Percentiles rank a stretch among this genome's conserved stretches.
These are phyloP conservation scores for Hypotaenidia okinawae DNA, from an alignment of 2,797 vertebrate genomes.

Conservation along the genomic window DNA sequence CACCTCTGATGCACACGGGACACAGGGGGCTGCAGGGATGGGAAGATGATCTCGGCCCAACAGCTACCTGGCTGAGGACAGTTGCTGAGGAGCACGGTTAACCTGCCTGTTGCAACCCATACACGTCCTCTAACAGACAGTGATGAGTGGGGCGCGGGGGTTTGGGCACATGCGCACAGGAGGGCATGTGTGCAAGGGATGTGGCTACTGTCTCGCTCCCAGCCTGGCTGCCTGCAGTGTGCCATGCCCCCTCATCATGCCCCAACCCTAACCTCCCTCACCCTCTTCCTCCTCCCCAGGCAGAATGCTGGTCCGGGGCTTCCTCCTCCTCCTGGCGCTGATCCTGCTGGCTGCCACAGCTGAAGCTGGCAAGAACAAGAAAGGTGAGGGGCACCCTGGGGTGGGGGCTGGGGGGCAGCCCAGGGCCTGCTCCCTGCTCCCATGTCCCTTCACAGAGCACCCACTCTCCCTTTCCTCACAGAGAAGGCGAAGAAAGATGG, in stretches of 20 bases:
- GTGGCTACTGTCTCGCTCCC: background rate
- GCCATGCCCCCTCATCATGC: accelerated
- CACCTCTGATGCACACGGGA: accelerated
- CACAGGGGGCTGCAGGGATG: background rate
- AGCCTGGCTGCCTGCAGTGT: background rate
- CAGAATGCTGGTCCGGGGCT: slow-evolving; percentile 85
- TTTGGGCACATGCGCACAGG: accelerated
- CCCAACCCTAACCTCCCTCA: background rate
- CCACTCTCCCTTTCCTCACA: slow-evolving; percentile 11
- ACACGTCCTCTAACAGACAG: accelerated
- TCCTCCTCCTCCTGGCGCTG: slow-evolving; percentile 81
- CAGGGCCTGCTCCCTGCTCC: accelerated
- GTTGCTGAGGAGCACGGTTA: background rate
- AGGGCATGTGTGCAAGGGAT: background rate
- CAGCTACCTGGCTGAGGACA: background rate
- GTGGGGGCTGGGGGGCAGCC: accelerated
- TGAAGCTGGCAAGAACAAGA: slow-evolving; percentile 87
- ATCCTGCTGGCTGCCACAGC: slow-evolving; percentile 78
- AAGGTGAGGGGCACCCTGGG: slow-evolving; percentile 71
- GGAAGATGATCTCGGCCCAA: background rate
- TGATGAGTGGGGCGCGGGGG: background rate
- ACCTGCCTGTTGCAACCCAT: background rate
- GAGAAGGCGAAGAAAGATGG: slow-evolving; percentile 83
- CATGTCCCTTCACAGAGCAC: background rate
- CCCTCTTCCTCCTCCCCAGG: background rate